phyloP scores from a whole-genome alignment of 2,797 vertebrate species.

The Loriculus beryllinus region DNA sequence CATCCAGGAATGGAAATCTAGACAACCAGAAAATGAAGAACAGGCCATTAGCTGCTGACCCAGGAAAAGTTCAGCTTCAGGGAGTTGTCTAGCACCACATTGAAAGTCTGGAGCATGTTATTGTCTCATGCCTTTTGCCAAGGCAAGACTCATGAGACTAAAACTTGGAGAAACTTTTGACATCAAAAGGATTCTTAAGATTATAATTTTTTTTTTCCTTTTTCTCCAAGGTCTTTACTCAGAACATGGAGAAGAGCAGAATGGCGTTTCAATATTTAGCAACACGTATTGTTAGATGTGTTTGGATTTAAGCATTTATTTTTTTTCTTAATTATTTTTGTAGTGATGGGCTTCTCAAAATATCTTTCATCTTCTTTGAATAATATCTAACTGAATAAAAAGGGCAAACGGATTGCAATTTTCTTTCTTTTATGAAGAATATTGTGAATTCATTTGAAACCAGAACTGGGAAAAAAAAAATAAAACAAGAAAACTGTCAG shows the following conservation, averaged over 20 bases:
- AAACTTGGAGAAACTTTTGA: constrained; percentile 10
- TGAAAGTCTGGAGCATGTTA: constrained; percentile 30
- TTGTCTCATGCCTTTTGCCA: constrained; percentile 40
- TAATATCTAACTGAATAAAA: neutral
- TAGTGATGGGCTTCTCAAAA: neutral
- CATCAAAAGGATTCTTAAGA: neutral
- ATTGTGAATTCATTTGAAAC: neutral
- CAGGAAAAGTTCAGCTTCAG: constrained; percentile 42
- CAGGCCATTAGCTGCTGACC: neutral
- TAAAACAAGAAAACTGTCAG: neutral
- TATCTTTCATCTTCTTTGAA: neutral
- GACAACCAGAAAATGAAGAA: neutral
- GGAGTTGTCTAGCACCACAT: constrained; percentile 24
- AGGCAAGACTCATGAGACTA: constrained; percentile 37
- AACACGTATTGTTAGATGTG: neutral
- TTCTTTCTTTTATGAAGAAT: neutral
- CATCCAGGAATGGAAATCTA: neutral
- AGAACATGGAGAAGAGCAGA: neutral
- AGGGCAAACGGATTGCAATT: fast-evolving
- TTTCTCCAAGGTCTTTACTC: neutral
- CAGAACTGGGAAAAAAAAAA: neutral
- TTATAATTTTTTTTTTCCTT: neutral
- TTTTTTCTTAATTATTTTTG: neutral
- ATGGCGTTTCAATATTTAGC: neutral
- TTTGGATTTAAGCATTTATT: neutral